A percentile compares a stretch with the other conserved stretches of the same genome.
phyloP scores from a whole-genome alignment of 2,113 vertebrate genomes.

The Patagioenas fasciata region DNA sequence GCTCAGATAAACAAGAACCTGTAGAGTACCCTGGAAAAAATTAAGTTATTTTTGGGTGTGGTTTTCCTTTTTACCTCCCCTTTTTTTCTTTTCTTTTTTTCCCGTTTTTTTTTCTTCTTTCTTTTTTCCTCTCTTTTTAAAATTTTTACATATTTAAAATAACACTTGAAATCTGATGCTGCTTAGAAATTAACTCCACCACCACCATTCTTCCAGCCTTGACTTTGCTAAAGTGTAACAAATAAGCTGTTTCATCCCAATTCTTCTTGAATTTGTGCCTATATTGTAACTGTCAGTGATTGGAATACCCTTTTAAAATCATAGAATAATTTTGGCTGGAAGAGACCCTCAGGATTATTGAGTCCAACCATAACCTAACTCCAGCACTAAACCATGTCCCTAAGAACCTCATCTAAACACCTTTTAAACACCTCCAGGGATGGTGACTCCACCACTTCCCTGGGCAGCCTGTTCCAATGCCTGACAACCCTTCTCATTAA shows the following conservation, averaged over 20 bases:
- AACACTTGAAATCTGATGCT: neutral
- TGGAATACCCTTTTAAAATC: neutral
- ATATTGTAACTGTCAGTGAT: neutral
- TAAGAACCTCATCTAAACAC: no score
- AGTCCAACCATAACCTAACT: no score
- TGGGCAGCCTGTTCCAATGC: no score
- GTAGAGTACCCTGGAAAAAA: neutral
- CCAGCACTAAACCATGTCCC: no score
- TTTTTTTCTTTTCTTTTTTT: neutral
- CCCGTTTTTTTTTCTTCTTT: no score
- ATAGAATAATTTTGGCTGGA: no score
- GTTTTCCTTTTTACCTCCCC: neutral
- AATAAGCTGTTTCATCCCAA: neutral
- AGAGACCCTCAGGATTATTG: no score
- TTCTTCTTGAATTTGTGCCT: neutral
- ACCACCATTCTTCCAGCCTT: neutral
- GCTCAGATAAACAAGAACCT: conserved; percentile 21
- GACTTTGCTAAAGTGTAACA: neutral
- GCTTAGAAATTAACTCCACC: neutral
- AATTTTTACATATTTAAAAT: neutral
- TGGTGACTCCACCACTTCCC: no score
- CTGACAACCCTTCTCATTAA: no score
- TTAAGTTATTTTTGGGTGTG: neutral
- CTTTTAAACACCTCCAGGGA: no score
- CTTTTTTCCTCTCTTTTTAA: neutral